Evolutionary conservation across 2,113 vertebrate species (phyloP).

Genomic region (Hyla sarda): DNA sequence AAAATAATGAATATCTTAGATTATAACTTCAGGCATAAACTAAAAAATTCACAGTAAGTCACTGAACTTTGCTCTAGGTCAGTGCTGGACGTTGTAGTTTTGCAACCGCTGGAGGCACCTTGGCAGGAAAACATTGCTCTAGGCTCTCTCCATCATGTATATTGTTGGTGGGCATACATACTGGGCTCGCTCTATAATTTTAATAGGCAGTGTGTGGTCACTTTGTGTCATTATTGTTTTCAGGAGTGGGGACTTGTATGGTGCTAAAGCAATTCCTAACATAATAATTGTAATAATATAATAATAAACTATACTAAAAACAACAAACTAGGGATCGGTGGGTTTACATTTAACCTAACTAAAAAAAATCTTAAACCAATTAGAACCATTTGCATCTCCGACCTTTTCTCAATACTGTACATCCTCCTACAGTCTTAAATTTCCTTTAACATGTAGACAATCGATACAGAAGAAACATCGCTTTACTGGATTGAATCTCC

Average conservation of each 20-base stretch:
- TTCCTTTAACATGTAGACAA: conserved; percentile 44
- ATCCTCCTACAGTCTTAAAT: conserved; percentile 15
- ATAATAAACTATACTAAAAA: not conserved
- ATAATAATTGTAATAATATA: too few species aligned
- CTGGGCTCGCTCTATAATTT: too few species aligned
- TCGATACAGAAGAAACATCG: conserved; percentile 38
- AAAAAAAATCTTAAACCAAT: not conserved
- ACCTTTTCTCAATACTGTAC: not conserved
- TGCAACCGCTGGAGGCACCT: too few species aligned
- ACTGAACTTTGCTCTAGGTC: too few species aligned
- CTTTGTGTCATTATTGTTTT: too few species aligned
- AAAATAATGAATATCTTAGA: not conserved
- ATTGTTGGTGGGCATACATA: too few species aligned
- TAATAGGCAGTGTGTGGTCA: too few species aligned
- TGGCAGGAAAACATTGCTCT: too few species aligned
- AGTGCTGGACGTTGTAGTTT: too few species aligned
- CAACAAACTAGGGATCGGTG: not conserved
- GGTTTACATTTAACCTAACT: not conserved
- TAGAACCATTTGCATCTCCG: conserved; percentile 5
- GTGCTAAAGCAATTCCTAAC: too few species aligned
- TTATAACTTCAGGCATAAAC: not conserved
- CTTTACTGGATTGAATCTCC: conserved; percentile 47
- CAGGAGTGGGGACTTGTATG: too few species aligned
- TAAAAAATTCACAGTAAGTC: not conserved
- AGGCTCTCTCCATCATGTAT: too few species aligned